A percentile compares a stretch with the other conserved stretches of the same genome.
phyloP scores from a whole-genome alignment of 2,113 vertebrate genomes.

The Bagarius yarrelli region DNA sequence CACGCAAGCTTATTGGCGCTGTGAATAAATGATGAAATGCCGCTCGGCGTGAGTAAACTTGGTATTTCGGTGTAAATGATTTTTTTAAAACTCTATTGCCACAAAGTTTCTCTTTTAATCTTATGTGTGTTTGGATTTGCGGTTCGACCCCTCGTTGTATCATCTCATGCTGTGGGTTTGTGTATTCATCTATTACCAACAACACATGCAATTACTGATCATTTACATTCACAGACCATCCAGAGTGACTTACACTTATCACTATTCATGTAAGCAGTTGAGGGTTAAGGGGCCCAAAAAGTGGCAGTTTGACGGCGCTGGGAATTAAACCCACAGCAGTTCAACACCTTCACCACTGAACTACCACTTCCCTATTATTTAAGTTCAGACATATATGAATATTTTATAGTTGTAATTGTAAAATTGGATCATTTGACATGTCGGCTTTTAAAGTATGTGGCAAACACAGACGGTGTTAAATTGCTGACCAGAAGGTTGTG shows the following conservation, averaged over 20 bases:
- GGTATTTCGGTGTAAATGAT: not conserved
- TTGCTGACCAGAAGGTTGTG: too few species aligned
- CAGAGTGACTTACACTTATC: too few species aligned
- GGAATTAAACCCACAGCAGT: too few species aligned
- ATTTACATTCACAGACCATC: too few species aligned
- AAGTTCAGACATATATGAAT: not conserved
- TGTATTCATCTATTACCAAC: not conserved
- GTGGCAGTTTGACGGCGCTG: too few species aligned
- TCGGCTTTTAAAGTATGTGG: too few species aligned
- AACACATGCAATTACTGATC: not conserved
- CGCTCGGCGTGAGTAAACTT: slow-evolving; percentile 15
- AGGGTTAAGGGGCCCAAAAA: too few species aligned
- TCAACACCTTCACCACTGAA: too few species aligned
- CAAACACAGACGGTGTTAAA: too few species aligned
- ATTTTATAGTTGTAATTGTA: not conserved
- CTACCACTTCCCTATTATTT: too few species aligned
- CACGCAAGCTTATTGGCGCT: slow-evolving; percentile 22
- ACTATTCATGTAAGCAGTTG: too few species aligned
- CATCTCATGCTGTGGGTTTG: not conserved
- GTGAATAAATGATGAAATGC: slow-evolving; percentile 44
- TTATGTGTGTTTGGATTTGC: not conserved
- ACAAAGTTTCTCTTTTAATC: not conserved
- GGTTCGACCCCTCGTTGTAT: not conserved
- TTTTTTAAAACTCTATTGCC: not conserved
- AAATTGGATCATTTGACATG: too few species aligned